These are phyloP conservation scores for Spermophilus dauricus DNA, from an alignment of 2,113 vertebrate genomes.

Conservation along the genomic window DNA sequence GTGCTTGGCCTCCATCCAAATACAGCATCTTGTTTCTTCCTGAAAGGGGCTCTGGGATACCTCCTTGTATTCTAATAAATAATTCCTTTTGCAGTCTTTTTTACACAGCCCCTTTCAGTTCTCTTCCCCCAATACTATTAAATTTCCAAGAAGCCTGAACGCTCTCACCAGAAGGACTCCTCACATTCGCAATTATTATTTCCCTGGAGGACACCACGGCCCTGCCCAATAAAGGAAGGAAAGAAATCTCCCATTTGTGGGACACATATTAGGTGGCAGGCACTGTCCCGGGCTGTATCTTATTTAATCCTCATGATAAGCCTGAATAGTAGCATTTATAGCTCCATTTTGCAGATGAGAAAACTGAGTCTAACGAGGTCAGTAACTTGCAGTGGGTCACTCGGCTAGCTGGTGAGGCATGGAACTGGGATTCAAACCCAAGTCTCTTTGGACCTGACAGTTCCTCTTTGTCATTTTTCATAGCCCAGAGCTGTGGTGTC, in stretches of 20 bases:
- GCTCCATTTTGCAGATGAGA: not conserved
- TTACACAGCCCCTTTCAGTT: not conserved
- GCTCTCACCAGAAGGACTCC: not conserved
- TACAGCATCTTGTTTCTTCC: conserved; percentile 59
- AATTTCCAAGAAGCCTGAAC: conserved; percentile 44
- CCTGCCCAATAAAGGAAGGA: not conserved
- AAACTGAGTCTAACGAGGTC: not conserved
- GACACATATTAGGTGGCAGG: not conserved
- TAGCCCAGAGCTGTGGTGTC: not conserved
- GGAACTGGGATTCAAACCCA: not conserved
- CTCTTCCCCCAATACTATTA: not conserved
- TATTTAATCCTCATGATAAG: not conserved
- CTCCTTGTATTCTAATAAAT: conserved; percentile 63
- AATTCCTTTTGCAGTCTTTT: conserved; percentile 18
- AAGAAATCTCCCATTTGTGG: not conserved
- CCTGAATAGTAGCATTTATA: not conserved
- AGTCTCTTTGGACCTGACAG: not conserved
- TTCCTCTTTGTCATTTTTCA: not conserved
- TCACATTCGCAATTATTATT: not conserved
- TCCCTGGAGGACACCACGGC: not conserved
- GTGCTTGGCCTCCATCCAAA: conserved; percentile 53
- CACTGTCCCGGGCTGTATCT: not conserved
- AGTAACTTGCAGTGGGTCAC: not conserved
- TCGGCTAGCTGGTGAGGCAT: not conserved
- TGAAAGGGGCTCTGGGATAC: conserved; percentile 49